phyloP scores from a whole-genome alignment of 2,888 invertebrate species.

The Antheraea assamensis region DNA sequence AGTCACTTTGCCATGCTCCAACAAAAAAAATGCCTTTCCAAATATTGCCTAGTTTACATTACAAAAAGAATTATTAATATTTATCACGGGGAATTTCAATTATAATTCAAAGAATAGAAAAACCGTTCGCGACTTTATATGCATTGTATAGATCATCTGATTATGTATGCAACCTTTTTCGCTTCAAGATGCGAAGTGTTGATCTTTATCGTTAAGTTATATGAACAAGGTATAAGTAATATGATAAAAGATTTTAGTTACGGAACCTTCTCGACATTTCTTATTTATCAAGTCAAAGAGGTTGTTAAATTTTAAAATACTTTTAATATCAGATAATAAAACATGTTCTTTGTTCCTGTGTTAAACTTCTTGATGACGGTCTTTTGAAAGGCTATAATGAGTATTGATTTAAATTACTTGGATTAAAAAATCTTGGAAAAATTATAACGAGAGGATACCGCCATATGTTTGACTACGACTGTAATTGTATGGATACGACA shows the following conservation, averaged over 20 bases:
- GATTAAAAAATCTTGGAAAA: constrained; percentile 79
- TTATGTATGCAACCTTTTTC: constrained; percentile 16
- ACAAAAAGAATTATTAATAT: neutral
- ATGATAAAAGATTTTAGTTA: constrained; percentile 49
- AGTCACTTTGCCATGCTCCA: too few relatives aligned
- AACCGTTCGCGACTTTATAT: neutral
- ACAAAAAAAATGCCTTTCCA: neutral
- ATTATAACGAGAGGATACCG: constrained; percentile 76
- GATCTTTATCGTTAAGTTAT: constrained; percentile 51
- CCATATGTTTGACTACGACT: constrained; percentile 53
- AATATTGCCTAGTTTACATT: neutral
- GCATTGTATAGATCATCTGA: constrained; percentile 1
- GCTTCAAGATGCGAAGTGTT: constrained; percentile 30
- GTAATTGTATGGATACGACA: constrained; percentile 51
- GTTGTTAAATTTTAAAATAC: constrained; percentile 74
- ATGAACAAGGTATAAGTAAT: constrained; percentile 47
- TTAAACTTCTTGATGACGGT: constrained; percentile 74
- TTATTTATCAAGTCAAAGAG: constrained; percentile 67
- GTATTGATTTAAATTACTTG: constrained; percentile 81
- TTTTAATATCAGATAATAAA: constrained; percentile 78
- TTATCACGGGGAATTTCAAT: neutral
- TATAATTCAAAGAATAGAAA: constrained; percentile 7
- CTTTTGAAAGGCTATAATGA: constrained; percentile 79
- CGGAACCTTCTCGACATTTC: constrained; percentile 58
- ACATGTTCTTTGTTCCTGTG: constrained; percentile 74